Percentiles rank a stretch among this genome's conserved stretches.
phyloP scores from a whole-genome alignment of 1,140 invertebrate genomes.

The Meloidogyne exigua region DNA sequence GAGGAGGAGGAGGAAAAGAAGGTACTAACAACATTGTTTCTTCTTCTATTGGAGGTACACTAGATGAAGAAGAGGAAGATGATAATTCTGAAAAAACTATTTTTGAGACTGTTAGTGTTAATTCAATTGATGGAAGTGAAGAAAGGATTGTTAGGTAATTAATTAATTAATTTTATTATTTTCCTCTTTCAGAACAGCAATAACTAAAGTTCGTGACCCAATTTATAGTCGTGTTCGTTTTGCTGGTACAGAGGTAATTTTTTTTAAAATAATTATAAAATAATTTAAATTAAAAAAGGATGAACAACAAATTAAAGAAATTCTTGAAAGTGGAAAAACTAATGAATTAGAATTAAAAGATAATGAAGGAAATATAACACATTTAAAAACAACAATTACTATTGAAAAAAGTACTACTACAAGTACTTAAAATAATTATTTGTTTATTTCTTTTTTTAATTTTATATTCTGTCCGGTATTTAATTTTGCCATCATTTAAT shows the following conservation, averaged over 20 bases:
- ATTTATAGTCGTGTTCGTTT: constrained; percentile 55
- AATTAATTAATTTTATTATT: not conserved
- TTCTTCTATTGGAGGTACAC: not conserved
- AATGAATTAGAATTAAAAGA: constrained; percentile 17
- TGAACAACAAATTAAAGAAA: constrained; percentile 10
- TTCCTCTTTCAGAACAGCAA: constrained; percentile 41
- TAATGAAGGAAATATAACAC: constrained; percentile 19
- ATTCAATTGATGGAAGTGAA: constrained; percentile 4
- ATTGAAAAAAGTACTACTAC: constrained; percentile 3
- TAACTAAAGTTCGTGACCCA: constrained; percentile 54
- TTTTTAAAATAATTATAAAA: not conserved
- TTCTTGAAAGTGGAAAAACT: not conserved
- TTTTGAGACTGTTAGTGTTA: not conserved
- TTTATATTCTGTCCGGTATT: not conserved
- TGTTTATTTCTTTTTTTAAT: not conserved
- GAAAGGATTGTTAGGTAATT: not conserved
- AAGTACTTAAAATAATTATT: not conserved
- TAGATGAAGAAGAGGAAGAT: not conserved
- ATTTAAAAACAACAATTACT: constrained; percentile 2
- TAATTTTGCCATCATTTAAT: not conserved
- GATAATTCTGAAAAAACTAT: not conserved
- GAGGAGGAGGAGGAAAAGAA: not conserved
- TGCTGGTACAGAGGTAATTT: constrained; percentile 54
- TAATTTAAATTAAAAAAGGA: not conserved
- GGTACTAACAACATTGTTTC: not conserved